Conservation (phyloP, 2,113 vertebrate species). For the Myodes glareolus region DNA sequence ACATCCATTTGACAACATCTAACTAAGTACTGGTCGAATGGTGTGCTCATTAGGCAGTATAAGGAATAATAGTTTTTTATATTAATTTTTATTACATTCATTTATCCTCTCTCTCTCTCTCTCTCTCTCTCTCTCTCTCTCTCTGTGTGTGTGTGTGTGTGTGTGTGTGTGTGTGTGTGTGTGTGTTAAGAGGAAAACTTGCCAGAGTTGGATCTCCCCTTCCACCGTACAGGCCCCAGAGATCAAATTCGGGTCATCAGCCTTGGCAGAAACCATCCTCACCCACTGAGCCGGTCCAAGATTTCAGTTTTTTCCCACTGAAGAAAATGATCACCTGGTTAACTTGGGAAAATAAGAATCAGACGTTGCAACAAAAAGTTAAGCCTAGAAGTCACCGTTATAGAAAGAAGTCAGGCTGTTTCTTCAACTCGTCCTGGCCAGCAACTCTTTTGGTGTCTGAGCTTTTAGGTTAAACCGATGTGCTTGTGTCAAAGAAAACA, state of each 20-base stretch:
- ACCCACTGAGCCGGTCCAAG: neutral
- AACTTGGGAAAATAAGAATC: neutral
- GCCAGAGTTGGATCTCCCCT: neutral
- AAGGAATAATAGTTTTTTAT: neutral
- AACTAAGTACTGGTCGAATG: rapidly evolving
- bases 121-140: neutral
- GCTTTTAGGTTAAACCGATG: neutral
- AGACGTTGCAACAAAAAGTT: neutral
- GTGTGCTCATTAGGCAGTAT: no score
- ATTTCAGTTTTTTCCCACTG: neutral
- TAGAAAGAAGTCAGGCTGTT: neutral
- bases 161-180: neutral
- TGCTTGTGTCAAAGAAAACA: neutral
- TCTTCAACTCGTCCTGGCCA: neutral
- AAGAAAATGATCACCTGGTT: neutral
- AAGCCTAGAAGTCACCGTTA: neutral
- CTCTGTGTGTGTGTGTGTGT: neutral
- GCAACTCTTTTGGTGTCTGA: neutral
- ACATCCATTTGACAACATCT: neutral
- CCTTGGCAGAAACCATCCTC: neutral
- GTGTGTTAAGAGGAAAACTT: neutral
- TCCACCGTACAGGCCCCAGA: neutral
- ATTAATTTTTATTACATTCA: neutral
- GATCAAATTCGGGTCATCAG: neutral
- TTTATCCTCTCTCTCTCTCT: neutral